A percentile compares a stretch with the other conserved stretches of the same genome.
Conservation (phyloP, 2,797 vertebrate species). For the Falco berigora region DNA sequence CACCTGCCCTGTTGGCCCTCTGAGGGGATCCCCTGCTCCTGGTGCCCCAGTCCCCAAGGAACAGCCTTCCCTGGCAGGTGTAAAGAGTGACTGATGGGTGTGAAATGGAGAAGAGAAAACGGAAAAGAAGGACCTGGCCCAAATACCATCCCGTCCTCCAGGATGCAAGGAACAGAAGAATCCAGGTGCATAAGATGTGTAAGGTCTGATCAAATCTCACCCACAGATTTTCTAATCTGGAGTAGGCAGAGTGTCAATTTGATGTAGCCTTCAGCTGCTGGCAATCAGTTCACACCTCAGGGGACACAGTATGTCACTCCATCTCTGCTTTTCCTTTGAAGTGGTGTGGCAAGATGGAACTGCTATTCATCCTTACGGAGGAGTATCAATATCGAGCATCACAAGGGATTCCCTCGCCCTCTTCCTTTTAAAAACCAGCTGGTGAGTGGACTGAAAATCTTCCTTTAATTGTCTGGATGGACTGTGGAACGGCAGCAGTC, state of each 20-base stretch:
- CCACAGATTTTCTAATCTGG: neutral
- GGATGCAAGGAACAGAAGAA: neutral
- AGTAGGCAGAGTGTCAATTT: neutral
- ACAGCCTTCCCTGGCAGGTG: neutral
- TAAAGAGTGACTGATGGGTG: neutral
- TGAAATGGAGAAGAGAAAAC: neutral
- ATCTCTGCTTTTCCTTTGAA: neutral
- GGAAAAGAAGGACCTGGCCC: neutral
- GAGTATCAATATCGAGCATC: neutral
- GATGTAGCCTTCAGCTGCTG: neutral
- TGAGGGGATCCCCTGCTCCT: fast-evolving
- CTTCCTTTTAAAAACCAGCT: neutral
- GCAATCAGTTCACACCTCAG: neutral
- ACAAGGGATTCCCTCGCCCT: neutral
- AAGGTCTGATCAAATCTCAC: neutral
- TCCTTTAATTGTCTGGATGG: neutral
- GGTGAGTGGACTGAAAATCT: neutral
- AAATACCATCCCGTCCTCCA: neutral
- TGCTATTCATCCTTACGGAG: neutral
- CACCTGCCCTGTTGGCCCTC: fast-evolving
- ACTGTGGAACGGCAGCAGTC: neutral
- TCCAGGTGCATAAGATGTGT: neutral
- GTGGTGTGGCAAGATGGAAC: neutral
- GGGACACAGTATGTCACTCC: neutral
- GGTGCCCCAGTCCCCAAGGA: neutral